These are phyloP conservation scores for Mystacides longicornis DNA, from an alignment of 2,888 invertebrate species.

Conservation along the genomic window DNA sequence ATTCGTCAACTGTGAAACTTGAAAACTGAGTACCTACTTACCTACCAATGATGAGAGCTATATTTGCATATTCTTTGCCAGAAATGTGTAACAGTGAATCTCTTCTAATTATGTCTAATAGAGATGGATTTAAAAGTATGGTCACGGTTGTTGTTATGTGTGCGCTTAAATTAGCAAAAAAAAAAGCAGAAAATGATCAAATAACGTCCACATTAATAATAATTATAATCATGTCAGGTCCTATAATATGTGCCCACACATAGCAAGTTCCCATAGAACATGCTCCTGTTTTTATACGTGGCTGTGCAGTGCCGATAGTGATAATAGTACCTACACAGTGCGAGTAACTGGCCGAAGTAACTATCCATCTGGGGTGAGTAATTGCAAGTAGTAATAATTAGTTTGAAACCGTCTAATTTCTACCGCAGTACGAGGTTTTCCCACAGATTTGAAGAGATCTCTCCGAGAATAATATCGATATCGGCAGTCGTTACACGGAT, in stretches of 20 bases:
- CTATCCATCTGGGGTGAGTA: not conserved
- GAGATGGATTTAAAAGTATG: no score
- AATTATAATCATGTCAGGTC: not conserved
- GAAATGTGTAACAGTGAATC: no score
- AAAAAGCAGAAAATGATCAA: not conserved
- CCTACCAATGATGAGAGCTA: no score
- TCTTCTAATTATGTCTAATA: no score
- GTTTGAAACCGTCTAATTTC: constrained; percentile 1
- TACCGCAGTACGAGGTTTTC: not conserved
- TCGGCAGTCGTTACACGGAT: no score
- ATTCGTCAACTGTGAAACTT: no score
- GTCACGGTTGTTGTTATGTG: no score
- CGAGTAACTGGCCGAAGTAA: not conserved
- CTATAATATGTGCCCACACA: no score
- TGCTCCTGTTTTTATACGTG: not conserved
- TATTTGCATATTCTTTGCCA: no score
- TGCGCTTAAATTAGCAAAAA: not conserved
- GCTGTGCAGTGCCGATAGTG: no score
- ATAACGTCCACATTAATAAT: not conserved
- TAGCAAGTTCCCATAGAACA: not conserved
- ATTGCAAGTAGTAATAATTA: constrained; percentile 2
- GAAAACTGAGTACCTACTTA: no score
- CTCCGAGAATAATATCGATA: not conserved
- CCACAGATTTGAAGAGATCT: not conserved
- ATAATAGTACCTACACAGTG: no score